These are phyloP conservation scores for Heteromyza rotundicornis DNA, from an alignment of 2,888 invertebrate genomes.

Conservation along the genomic window DNA sequence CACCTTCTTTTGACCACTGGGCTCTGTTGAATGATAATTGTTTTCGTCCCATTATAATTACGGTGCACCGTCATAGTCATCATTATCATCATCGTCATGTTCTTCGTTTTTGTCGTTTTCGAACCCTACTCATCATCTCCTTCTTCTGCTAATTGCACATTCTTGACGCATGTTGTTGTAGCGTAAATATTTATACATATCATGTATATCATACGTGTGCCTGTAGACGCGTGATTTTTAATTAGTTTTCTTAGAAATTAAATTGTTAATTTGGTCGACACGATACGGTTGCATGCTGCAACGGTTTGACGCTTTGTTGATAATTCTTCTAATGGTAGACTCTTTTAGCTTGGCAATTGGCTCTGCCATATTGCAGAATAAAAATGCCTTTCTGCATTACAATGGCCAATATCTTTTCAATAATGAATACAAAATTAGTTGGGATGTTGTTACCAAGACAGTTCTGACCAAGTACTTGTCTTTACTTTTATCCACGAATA, in stretches of 20 bases:
- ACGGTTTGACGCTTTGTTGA: not conserved
- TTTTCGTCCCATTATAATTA: not conserved
- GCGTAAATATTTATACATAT: slow-evolving; percentile 39
- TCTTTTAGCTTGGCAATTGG: too few species aligned
- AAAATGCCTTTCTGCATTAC: too few species aligned
- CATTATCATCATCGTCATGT: not conserved
- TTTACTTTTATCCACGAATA: too few species aligned
- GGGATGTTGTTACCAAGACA: too few species aligned
- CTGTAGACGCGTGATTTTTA: slow-evolving; percentile 50
- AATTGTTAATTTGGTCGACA: slow-evolving; percentile 57
- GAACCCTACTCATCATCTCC: not conserved
- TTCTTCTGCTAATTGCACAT: slow-evolving; percentile 48
- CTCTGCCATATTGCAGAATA: too few species aligned
- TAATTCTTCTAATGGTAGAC: too few species aligned
- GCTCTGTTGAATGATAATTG: not conserved
- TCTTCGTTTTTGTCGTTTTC: not conserved
- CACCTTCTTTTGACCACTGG: not conserved
- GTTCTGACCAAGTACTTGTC: too few species aligned
- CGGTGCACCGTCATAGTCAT: not conserved
- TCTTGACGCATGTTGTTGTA: slow-evolving; percentile 50
- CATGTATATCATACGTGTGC: slow-evolving; percentile 26
- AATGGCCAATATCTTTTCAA: too few species aligned
- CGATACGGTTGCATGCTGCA: slow-evolving; percentile 30
- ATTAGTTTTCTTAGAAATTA: slow-evolving; percentile 60
- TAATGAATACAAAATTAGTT: too few species aligned